Conservation (phyloP, 2,113 vertebrate species). For the Trematomus loennbergii region DNA sequence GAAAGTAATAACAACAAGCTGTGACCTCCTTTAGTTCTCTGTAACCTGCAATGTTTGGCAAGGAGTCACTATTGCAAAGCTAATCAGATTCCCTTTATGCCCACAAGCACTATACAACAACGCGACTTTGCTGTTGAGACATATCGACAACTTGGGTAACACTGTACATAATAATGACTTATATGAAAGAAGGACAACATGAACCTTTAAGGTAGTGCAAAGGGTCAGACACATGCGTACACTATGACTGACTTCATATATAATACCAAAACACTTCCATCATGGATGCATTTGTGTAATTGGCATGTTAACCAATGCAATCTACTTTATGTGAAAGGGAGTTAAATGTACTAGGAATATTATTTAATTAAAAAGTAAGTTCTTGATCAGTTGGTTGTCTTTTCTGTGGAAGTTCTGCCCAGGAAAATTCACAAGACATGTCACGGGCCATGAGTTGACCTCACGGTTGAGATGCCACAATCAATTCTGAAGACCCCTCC, state of each 20-base stretch:
- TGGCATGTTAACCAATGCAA: background rate
- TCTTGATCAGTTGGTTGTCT: background rate
- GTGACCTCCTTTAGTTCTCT: constrained; percentile 17
- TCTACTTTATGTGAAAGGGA: background rate
- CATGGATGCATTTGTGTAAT: background rate
- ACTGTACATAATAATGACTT: constrained; percentile 17
- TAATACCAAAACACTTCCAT: background rate
- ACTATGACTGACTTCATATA: background rate
- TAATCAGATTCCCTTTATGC: constrained; percentile 41
- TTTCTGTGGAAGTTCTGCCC: too few species aligned
- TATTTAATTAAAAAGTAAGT: background rate
- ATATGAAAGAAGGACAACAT: constrained; percentile 20
- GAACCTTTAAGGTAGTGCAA: background rate
- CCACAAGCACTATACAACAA: constrained; percentile 9
- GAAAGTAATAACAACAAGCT: background rate
- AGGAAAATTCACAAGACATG: too few species aligned
- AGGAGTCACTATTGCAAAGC: constrained; percentile 36
- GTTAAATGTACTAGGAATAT: background rate
- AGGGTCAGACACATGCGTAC: background rate
- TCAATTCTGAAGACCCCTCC: too few species aligned
- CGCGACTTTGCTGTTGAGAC: constrained; percentile 20
- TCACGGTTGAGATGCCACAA: too few species aligned
- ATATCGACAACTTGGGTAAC: constrained; percentile 43
- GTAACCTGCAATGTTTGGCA: constrained; percentile 6
- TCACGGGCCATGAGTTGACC: too few species aligned